These are phyloP conservation scores for Heliconius sara DNA, from an alignment of 2,888 invertebrate species.

Conservation along the genomic window DNA sequence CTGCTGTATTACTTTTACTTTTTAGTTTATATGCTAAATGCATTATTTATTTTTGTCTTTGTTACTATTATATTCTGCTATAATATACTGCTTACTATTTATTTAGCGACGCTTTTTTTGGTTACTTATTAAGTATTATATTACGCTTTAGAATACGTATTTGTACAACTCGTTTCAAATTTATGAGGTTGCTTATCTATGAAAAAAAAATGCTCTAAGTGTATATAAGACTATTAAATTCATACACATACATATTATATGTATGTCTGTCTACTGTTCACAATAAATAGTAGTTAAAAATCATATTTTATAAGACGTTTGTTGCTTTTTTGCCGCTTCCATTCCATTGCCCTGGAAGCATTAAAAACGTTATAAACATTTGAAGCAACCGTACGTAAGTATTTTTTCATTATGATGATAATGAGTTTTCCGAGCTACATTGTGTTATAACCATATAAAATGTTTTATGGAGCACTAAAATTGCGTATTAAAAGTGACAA, in stretches of 20 bases:
- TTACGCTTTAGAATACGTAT: constrained; percentile 9
- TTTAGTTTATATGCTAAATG: constrained; percentile 53
- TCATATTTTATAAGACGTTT: constrained; percentile 9
- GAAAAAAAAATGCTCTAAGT: constrained; percentile 8
- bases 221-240: constrained; percentile 9
- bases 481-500: constrained; percentile 14
- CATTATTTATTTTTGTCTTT: constrained; percentile 67
- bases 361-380: constrained; percentile 36
- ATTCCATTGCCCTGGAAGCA: constrained; percentile 30
- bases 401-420: constrained; percentile 19
- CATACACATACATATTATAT: neutral
- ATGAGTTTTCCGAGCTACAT: constrained; percentile 19
- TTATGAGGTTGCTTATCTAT: constrained; percentile 10
- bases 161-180: neutral
- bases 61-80: constrained; percentile 40
- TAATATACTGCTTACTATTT: constrained; percentile 55
- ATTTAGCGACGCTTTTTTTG: constrained; percentile 43
- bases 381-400: neutral
- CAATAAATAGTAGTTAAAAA: neutral
- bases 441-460: constrained; percentile 9
- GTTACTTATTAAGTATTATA: constrained; percentile 22
- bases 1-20: constrained; percentile 47
- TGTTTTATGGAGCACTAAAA: constrained; percentile 10
- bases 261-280: constrained; percentile 1
- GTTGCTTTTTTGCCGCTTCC: constrained; percentile 11